Base-by-base conservation (phyloP, 2,888 invertebrate species). In the Shargacucullia verbasci region DNA sequence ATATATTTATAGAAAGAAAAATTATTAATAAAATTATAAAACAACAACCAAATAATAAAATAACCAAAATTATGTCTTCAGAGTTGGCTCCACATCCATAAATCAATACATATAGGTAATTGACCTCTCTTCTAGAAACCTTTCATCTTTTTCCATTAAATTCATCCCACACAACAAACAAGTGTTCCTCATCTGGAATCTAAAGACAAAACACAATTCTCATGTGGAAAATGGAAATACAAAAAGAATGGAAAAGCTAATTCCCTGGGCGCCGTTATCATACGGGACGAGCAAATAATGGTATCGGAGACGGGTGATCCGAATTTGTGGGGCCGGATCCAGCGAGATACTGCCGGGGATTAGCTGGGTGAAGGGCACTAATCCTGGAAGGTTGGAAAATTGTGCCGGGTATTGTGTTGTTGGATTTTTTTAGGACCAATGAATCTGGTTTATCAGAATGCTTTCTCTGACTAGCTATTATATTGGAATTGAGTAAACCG, bases 261-360 rank as follows among this genome's bases (percentile, higher is more conserved):
- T 68, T 64, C 43, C 34, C 14, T 29, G 35, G 27, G 41, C 33
- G 25, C 37, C 49, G 53, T 66, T 71, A 66, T 71, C 67, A 60
- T 35, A 13, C 20, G 35, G 45, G 53, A 75, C 59, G 64, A 64
- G 57, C 49, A 35, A 73, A 59, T 64, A 75, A 75, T 68, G 64
- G 48, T 64, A 73, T 72, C 72, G 37, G 71, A 8, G 47, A 48
- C 40, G 50, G 38, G 33, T 41, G 53, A 55, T 58, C 45, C 41
- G 27, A 52, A 58, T 52, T 46, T 39, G 29, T 46, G 39, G 43
- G 48, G 25, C 14, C 48, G 57, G 20, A 20, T 4, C 20, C 20
- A 20, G 15, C 33, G 27, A 57, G 70, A 71, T 70, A 65, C 59
- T 10, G 11, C 20, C 11, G 10, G 25, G 53, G 53, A 64, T 70